Evolutionary conservation across 2,888 invertebrate species (phyloP).

Genomic region (Campaea margaritaria): DNA sequence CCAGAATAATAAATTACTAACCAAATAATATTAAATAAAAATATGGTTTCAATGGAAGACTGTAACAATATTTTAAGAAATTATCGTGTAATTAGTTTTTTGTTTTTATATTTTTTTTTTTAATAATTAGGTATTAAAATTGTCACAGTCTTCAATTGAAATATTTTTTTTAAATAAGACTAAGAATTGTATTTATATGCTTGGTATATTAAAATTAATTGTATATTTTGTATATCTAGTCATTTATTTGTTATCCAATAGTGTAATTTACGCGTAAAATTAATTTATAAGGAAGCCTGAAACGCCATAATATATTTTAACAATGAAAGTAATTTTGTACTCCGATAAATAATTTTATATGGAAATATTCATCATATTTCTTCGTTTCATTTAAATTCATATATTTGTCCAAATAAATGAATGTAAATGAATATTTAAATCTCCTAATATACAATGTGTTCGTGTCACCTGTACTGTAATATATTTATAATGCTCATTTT

Average conservation of each 20-base stretch:
- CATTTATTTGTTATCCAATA: conserved; percentile 37
- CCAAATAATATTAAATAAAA: conserved; percentile 28
- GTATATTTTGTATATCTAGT: conserved; percentile 43
- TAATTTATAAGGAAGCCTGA: conserved; percentile 42
- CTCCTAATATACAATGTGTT: conserved; percentile 52
- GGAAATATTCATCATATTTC: conserved; percentile 35
- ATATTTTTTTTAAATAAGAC: neutral
- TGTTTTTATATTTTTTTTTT: neutral
- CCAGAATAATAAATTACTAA: conserved; percentile 23
- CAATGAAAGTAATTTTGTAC: conserved; percentile 69
- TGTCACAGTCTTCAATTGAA: conserved; percentile 7
- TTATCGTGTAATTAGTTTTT: neutral
- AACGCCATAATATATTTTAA: conserved; percentile 49
- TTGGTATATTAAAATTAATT: conserved; percentile 30
- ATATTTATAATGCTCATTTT: conserved; percentile 50
- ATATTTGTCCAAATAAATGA: conserved; percentile 40
- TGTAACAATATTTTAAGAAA: conserved; percentile 10
- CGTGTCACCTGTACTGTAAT: conserved; percentile 70
- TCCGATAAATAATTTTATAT: conserved; percentile 51
- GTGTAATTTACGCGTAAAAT: conserved; percentile 36
- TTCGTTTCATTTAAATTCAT: conserved; percentile 36
- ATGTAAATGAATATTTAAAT: conserved; percentile 45
- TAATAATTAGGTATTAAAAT: neutral
- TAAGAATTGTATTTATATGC: conserved; percentile 17
- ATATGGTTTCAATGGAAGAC: conserved; percentile 14